A percentile compares a stretch with the other conserved stretches of the same genome.
Evolutionary conservation across 2,113 vertebrate species (phyloP).

Genomic region (Alces alces): DNA sequence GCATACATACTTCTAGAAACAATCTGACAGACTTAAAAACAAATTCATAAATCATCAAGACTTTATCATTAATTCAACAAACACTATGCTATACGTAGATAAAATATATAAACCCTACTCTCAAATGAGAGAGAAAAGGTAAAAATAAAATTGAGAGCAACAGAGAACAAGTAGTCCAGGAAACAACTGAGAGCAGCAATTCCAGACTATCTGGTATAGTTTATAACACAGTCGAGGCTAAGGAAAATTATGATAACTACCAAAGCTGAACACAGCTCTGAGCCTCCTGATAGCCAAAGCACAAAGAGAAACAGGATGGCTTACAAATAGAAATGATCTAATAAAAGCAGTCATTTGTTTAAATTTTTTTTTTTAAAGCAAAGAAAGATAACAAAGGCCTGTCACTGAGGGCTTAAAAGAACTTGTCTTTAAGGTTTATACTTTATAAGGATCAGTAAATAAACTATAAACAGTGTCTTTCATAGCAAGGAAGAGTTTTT

Average conservation of each 20-base stretch:
- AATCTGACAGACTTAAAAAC: background rate
- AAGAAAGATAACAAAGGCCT: background rate
- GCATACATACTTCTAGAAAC: background rate
- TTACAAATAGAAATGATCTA: background rate
- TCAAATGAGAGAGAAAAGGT: background rate
- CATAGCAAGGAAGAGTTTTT: background rate
- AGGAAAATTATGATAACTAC: conserved; percentile 38
- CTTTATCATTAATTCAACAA: conserved; percentile 14
- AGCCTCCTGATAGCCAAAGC: background rate
- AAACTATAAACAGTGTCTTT: background rate
- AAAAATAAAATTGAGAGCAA: conserved; percentile 20
- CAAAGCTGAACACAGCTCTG: background rate
- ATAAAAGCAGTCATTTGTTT: background rate
- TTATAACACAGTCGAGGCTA: background rate
- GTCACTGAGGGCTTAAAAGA: background rate
- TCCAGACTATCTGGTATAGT: background rate
- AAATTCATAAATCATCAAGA: conserved; percentile 6
- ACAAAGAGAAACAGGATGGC: background rate
- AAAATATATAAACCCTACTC: background rate
- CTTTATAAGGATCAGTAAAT: background rate
- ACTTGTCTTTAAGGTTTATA: background rate
- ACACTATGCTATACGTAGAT: background rate
- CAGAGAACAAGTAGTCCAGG: background rate
- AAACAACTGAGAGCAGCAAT: conserved; percentile 7
- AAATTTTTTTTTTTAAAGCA: background rate